These are phyloP conservation scores for Syrista parreyssii DNA, from an alignment of 2,888 invertebrate genomes.

Conservation along the genomic window DNA sequence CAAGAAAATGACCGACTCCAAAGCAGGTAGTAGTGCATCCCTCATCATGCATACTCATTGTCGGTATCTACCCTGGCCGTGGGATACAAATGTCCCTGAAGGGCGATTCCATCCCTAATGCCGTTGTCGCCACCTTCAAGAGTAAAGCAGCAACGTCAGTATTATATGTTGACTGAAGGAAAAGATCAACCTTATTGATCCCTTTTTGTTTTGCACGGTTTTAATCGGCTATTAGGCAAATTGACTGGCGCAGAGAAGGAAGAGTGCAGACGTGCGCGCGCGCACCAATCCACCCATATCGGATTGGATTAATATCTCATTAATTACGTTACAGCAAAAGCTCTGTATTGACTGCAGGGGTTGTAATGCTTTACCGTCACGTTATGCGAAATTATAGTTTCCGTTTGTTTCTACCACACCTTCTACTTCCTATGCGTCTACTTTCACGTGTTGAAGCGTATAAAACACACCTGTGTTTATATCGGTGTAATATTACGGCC, in stretches of 20 bases:
- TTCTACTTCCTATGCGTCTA: not conserved
- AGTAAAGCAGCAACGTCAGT: too few relatives aligned
- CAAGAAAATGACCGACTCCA: constrained; percentile 42
- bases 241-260: not conserved
- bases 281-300: not conserved
- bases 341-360: not conserved
- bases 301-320: constrained; percentile 12
- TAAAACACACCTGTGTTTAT: not conserved
- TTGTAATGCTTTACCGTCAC: not conserved
- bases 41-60: constrained; percentile 51
- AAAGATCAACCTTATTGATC: too few relatives aligned
- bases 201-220: too few relatives aligned
- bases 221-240: too few relatives aligned
- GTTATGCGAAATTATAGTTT: constrained; percentile 1
- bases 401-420: constrained; percentile 9
- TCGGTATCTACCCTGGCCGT: constrained; percentile 1
- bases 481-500: not conserved
- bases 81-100: too few relatives aligned
- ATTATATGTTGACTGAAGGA: too few relatives aligned
- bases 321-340: constrained; percentile 3
- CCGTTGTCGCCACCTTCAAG: too few relatives aligned
- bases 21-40: constrained; percentile 40
- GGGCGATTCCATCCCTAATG: too few relatives aligned
- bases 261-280: not conserved
- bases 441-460: not conserved